Evolutionary conservation across 2,113 vertebrate species (phyloP), one percentile per base, ranked within the genome.

Genomic region (Uria aalge): DNA sequence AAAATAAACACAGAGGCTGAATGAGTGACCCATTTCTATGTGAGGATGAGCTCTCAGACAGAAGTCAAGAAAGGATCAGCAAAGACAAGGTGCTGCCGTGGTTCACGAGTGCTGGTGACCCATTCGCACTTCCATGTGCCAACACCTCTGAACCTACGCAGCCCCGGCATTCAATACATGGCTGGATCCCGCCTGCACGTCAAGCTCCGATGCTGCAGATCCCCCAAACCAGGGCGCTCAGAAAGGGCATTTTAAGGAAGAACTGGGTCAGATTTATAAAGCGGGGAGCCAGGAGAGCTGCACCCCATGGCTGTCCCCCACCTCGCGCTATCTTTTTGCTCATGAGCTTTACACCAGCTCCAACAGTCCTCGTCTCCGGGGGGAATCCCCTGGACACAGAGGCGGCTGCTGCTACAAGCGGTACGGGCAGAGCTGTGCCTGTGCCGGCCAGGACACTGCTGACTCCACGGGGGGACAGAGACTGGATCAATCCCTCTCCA

Each of bases 371-470:
- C 0, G 0, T 34, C 27, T 30, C 38, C 3, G 38, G 24, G 15
- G 59, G 52, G 7, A 13, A 17, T 11, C 12, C 55, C 32, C 45
- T 4, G 81, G 45, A 5, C 0, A 0, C 36, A 38, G n/a, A 63
- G n/a, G 20, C 32, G 9, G 14, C 26, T 11, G 81, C 48, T 57
- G 47, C 74, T 9, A 10, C 15, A 34, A 9, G 4, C 1, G 6
- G 32, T 24, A 36, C 52, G 59, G 43, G 38, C 90, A 55, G n/a
- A 23, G 55, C 89, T 41, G 89, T 67, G 43, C 60, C 48, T n/a
- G 21, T 23, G 27, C 7, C 1, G 0, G 26, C 26, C 83, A 6
- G 41, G 53, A 8, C 62, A 20, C 0, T 1, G 3, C 76, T 6
- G 57, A 5, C 47, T 30, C 50, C 60, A 1, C 0, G 12, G 17